These are phyloP conservation scores for Periophthalmodon schlosseri DNA, from an alignment of 2,113 vertebrate genomes.

Conservation along the genomic window DNA sequence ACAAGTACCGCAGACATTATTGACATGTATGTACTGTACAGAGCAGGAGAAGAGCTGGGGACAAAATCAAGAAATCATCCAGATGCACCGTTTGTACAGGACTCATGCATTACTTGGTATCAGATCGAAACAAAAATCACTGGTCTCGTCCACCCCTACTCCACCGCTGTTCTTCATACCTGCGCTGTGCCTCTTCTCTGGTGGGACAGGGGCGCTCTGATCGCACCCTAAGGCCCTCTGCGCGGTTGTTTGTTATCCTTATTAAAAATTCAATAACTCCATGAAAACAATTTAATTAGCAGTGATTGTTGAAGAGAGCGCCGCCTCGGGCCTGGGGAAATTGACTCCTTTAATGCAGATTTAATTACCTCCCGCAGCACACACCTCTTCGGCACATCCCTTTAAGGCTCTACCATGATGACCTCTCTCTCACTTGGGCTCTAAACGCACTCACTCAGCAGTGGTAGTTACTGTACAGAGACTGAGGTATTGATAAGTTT, in stretches of 20 bases:
- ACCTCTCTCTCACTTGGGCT: conserved; percentile 23
- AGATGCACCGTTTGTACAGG: too few species aligned
- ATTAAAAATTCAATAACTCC: conserved; percentile 78
- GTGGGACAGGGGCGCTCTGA: neutral
- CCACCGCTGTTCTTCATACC: too few species aligned
- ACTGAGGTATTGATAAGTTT: neutral
- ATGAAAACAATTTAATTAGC: conserved; percentile 83
- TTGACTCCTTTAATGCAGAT: conserved; percentile 70
- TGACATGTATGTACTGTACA: too few species aligned
- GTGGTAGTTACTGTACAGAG: neutral
- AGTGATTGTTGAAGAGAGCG: conserved; percentile 74
- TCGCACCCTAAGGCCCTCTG: neutral
- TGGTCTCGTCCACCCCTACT: neutral
- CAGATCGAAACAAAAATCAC: too few species aligned
- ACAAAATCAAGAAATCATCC: too few species aligned
- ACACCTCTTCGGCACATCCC: conserved; percentile 32
- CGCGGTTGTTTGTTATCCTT: conserved; percentile 74
- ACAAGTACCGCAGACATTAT: too few species aligned
- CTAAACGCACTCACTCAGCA: neutral
- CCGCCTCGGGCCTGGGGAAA: conserved; percentile 66
- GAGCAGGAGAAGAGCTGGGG: too few species aligned
- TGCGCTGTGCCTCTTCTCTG: neutral
- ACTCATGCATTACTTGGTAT: too few species aligned
- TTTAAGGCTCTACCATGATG: conserved; percentile 32
- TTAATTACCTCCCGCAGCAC: conserved; percentile 68